Percentiles rank a stretch among this genome's conserved stretches.
Evolutionary conservation across 2,888 invertebrate species (phyloP).

Genomic region (Seladonia tumulorum): DNA sequence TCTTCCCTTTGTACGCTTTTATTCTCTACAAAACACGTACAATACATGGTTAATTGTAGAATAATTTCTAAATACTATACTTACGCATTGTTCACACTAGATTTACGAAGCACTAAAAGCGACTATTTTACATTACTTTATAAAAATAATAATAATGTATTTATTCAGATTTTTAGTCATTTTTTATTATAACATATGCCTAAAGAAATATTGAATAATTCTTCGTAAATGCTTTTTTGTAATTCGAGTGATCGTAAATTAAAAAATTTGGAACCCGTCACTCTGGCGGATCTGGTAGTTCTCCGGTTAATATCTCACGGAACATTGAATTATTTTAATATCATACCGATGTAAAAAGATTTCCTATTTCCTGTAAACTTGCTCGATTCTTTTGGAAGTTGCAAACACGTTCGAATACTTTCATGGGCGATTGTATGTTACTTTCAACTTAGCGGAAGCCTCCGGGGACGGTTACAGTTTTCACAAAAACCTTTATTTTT

Average conservation of each 20-base stretch:
- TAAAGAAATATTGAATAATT: no score
- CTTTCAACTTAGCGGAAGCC: constrained; percentile 6
- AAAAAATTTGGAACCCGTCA: neutral
- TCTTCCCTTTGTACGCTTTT: neutral
- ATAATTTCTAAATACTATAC: neutral
- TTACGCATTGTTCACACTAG: no score
- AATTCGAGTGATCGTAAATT: neutral
- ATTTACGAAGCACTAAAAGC: no score
- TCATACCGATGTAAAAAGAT: neutral
- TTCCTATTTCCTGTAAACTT: neutral
- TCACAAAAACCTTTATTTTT: constrained; percentile 28
- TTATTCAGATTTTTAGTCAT: neutral
- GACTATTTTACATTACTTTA: no score
- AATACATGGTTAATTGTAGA: neutral
- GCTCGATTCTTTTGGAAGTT: neutral
- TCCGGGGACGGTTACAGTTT: constrained; percentile 18
- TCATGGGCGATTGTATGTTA: neutral
- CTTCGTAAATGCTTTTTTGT: no score
- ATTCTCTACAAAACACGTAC: neutral
- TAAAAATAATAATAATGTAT: neutral
- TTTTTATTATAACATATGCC: no score
- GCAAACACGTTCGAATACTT: neutral
- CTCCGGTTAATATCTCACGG: neutral
- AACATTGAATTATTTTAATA: neutral
- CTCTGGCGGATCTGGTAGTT: neutral